Percentiles rank a stretch among this genome's conserved stretches.
Evolutionary conservation across 2,888 invertebrate genomes (phyloP).

Genomic region (Myopa tessellatipennis): DNA sequence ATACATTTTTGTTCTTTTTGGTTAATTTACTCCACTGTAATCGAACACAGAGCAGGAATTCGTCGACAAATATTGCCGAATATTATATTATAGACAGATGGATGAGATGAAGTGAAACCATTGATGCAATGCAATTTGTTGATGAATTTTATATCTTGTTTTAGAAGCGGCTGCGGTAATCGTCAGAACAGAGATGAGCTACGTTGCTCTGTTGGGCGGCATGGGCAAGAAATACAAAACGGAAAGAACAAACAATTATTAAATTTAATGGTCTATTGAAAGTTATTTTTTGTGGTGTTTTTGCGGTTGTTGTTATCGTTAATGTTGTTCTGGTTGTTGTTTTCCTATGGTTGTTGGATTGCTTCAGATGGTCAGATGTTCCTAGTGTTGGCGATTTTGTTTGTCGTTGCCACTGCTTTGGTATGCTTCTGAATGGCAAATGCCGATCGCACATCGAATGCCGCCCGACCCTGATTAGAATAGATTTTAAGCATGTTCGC

Average conservation of each 20-base stretch:
- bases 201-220: conserved; percentile 27
- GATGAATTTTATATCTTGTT: not conserved
- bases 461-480: conserved; percentile 35
- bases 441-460: conserved; percentile 32
- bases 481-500: conserved; percentile 30
- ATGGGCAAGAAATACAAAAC: conserved; percentile 41
- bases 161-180: conserved; percentile 27
- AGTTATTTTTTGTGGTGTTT: not conserved
- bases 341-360: not conserved
- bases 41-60: conserved; percentile 7
- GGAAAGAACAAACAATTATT: conserved; percentile 56
- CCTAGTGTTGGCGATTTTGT: conserved; percentile 2
- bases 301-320: not conserved
- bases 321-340: not conserved
- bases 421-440: conserved; percentile 34
- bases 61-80: conserved; percentile 12
- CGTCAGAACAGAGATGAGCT: conserved; percentile 8
- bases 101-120: conserved; percentile 9
- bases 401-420: conserved; percentile 2
- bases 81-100: conserved; percentile 11
- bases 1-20: not conserved
- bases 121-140: conserved; percentile 30
- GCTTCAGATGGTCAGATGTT: not conserved
- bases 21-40: not conserved
- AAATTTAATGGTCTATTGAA: conserved; percentile 57